phyloP scores from a whole-genome alignment of 2,797 vertebrate species.

The Xerus rutilus region DNA sequence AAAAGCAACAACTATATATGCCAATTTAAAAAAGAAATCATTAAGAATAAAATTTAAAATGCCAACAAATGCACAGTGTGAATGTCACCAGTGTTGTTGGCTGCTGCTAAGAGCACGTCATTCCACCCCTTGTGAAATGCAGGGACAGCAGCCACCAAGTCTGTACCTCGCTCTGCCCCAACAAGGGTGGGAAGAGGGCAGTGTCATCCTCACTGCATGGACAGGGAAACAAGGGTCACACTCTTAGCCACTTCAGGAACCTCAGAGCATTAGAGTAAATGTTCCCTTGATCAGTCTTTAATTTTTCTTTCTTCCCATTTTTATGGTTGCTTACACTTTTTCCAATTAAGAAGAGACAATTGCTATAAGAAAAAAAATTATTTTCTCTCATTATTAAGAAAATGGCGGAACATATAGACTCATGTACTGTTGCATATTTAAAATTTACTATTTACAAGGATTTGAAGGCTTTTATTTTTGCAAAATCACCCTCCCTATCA shows the following conservation, averaged over 20 bases:
- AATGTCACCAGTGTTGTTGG: background rate
- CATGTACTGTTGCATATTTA: constrained; percentile 10
- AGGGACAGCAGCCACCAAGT: background rate
- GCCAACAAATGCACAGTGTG: background rate
- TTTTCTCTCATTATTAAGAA: background rate
- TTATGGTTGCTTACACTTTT: background rate
- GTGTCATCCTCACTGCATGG: no score
- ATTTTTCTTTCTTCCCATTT: background rate
- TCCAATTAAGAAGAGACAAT: background rate
- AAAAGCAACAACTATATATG: background rate
- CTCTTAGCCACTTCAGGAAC: background rate
- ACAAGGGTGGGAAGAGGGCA: background rate
- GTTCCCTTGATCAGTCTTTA: background rate
- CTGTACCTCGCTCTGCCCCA: background rate
- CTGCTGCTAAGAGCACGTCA: background rate
- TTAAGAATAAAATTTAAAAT: background rate
- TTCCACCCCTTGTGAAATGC: accelerated
- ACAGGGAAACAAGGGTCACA: background rate
- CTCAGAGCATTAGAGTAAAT: background rate
- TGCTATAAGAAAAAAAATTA: background rate
- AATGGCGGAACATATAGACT: background rate
- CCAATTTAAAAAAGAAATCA: background rate
- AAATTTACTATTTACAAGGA: background rate
- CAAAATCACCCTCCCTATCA: background rate
- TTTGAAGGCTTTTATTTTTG: background rate